Evolutionary conservation across 2,888 invertebrate genomes (phyloP).

Genomic region (Chymomyza fuscimana): DNA sequence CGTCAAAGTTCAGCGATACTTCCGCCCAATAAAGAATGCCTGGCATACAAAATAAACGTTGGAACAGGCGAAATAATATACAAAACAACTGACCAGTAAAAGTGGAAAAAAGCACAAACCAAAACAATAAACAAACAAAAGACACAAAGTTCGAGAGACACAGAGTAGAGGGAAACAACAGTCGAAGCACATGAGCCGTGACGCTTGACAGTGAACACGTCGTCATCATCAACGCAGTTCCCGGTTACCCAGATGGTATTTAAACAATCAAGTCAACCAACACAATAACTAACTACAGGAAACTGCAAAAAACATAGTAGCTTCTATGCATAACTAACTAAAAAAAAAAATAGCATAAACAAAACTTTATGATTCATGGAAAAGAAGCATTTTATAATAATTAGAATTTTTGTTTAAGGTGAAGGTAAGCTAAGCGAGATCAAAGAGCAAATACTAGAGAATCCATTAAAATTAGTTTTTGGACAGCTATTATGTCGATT

Average conservation of each 20-base stretch:
- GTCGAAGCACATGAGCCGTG: conserved; percentile 63
- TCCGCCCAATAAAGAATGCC: conserved; percentile 40
- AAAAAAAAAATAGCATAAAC: not conserved
- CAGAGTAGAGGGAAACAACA: not conserved
- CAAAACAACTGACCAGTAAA: not conserved
- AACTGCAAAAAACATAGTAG: conserved; percentile 20
- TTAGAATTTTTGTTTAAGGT: not conserved
- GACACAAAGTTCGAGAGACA: not conserved
- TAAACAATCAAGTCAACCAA: conserved; percentile 28
- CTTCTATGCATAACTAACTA: not conserved
- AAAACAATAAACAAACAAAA: conserved; percentile 9
- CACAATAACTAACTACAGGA: conserved; percentile 33
- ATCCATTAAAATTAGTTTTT: too few relatives aligned
- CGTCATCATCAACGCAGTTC: not conserved
- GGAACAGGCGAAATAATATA: not conserved
- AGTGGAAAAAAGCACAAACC: not conserved
- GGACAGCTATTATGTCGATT: too few relatives aligned
- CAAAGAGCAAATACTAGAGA: not conserved
- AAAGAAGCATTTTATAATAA: not conserved
- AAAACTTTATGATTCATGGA: not conserved
- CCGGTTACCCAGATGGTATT: not conserved
- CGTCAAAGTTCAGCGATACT: conserved; percentile 41
- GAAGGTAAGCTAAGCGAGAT: too few relatives aligned
- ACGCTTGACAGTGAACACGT: conserved; percentile 38
- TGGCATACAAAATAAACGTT: not conserved